Percentiles rank a stretch among this genome's conserved stretches.
Evolutionary conservation across 2,113 vertebrate genomes (phyloP).

Genomic region (Ammospiza nelsoni): DNA sequence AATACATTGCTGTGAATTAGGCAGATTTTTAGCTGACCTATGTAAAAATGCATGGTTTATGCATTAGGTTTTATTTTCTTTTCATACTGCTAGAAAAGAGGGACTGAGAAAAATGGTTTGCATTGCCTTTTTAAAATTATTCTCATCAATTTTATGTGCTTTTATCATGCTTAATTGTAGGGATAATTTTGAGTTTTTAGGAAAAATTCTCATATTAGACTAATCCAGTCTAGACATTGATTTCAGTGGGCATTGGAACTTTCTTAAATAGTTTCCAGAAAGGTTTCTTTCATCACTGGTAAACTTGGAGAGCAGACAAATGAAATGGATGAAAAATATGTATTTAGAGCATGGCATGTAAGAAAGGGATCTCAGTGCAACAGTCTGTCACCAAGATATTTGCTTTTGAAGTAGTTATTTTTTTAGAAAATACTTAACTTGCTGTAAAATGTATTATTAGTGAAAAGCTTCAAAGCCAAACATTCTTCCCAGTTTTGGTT

Average conservation of each 20-base stretch:
- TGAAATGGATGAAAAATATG: conserved; percentile 16
- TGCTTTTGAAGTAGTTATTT: background rate
- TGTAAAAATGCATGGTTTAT: background rate
- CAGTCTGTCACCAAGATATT: background rate
- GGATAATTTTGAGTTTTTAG: background rate
- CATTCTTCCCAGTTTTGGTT: conserved; percentile 19
- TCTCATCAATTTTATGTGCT: background rate
- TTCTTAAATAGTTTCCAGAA: conserved; percentile 13
- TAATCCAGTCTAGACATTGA: background rate
- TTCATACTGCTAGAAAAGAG: background rate
- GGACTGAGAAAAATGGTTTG: background rate
- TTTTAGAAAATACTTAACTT: background rate
- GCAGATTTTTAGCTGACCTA: background rate
- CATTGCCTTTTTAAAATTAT: background rate
- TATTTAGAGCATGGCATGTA: background rate
- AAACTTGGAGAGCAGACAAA: conserved; percentile 53
- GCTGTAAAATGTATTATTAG: background rate
- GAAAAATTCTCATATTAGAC: background rate
- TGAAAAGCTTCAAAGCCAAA: conserved; percentile 38
- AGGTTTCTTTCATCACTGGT: conserved; percentile 32
- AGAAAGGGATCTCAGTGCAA: background rate
- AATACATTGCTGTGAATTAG: background rate
- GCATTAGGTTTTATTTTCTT: background rate
- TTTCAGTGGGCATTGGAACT: background rate
- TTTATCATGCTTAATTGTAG: background rate